Base-by-base conservation (phyloP, 2,888 invertebrate species). In the Eristalis tenax region DNA sequence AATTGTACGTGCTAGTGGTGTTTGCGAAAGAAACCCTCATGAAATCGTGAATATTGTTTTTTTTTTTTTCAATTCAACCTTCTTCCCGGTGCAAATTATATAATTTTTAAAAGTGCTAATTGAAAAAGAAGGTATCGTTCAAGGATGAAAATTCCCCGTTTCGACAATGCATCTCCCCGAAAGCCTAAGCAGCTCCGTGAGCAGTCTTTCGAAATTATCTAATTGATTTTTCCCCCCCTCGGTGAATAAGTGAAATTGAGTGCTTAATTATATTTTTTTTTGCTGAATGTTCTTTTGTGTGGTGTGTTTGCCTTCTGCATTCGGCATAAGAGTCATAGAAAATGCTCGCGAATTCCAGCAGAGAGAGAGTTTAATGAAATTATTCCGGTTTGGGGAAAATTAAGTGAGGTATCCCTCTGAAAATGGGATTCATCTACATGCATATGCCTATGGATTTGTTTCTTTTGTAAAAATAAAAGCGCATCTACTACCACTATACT, bases 51-150 rank as follows among this genome's bases (percentile, higher is more conserved):
- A 32, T 32, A 5, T 40, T 15, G 61, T n/a, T 75, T 22, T 43
- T 64, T 26, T 26, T 13, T 59, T 13, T 26, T 26, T 26, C 26
- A 26, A 26, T 26, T 23, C 43, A 75, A 70, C 68, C 73, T 57
- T 40, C 10, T 63, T 66, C 32, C 77, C 71, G 86, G 83, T 86
- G 35, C 65, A 66, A 50, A 75, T 78, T 86, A 86, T 83, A 83
- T 86, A 83, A 86, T 78, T 86, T 57, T 69, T 56, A 15, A 57
- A 15, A 64, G 76, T 77, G 57, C 28, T 73, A 77, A 71, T 73
- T 70, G 18, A 38, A 56, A 8, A 59, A 73, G 23, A 43, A 15
- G 10, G 10, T 5, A 32, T 32, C 74, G 65, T 43, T n/a, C 26
- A 64, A 35, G 66, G 74, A 26, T 28, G 38, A 61, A 43, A 26